A percentile compares a stretch with the other conserved stretches of the same genome.
phyloP scores from a whole-genome alignment of 2,797 vertebrate genomes.

The Mallotus villosus region DNA sequence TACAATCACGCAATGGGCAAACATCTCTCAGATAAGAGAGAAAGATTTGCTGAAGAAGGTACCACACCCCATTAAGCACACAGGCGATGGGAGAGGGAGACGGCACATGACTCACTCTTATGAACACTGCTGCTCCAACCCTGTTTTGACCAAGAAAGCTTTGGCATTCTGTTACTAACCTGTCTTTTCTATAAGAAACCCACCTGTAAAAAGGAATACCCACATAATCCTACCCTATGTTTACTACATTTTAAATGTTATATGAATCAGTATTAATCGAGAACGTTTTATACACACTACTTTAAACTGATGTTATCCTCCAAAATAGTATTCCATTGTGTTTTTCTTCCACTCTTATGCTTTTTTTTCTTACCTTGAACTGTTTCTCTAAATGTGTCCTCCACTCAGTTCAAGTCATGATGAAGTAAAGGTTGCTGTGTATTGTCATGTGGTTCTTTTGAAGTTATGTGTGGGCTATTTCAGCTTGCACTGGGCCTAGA shows the following conservation, averaged over 20 bases:
- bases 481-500: neutral
- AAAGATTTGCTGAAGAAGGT: conserved; percentile 1
- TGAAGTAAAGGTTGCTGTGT: neutral
- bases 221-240: too few species aligned
- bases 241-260: too few species aligned
- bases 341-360: neutral
- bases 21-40: conserved; percentile 19
- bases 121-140: too few species aligned
- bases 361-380: neutral
- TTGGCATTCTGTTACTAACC: too few species aligned
- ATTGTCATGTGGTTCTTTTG: neutral
- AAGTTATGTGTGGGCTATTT: neutral
- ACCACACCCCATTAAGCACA: conserved; percentile 3
- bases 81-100: neutral
- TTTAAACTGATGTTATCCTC: neutral
- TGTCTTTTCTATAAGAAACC: too few species aligned
- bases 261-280: neutral
- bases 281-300: neutral
- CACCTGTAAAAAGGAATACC: too few species aligned
- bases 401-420: neutral
- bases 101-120: too few species aligned
- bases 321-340: neutral
- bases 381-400: neutral
- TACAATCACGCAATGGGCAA: conserved; percentile 10
- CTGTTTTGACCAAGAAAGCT: too few species aligned